Conservation (phyloP, 2,113 vertebrate genomes). For the Dermatemys mawii region DNA sequence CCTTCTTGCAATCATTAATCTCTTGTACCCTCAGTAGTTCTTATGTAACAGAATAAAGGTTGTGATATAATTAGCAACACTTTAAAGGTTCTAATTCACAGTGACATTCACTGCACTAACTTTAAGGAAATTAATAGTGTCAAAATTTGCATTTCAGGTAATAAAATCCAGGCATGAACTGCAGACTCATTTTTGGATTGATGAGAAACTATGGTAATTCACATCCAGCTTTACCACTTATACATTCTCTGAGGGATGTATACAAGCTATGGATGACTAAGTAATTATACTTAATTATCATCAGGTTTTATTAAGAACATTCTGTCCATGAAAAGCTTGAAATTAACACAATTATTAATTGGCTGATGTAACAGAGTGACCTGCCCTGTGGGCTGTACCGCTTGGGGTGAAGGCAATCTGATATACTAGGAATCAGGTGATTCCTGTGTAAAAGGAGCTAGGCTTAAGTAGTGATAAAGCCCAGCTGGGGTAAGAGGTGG, state of each 20-base stretch:
- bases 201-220: constrained; percentile 19
- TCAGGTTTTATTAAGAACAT: constrained; percentile 22
- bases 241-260: constrained; percentile 14
- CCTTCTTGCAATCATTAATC: not conserved
- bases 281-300: constrained; percentile 16
- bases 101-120: constrained; percentile 3
- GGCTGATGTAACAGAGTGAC: not conserved
- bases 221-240: constrained; percentile 34
- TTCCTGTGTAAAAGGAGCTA: not conserved
- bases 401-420: not conserved
- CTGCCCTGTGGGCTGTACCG: not conserved
- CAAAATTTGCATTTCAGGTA: not conserved
- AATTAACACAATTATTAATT: constrained; percentile 29
- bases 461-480: not conserved
- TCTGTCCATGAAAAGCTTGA: not conserved
- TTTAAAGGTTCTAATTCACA: not conserved
- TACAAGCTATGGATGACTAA: constrained; percentile 28
- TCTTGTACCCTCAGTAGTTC: not conserved
- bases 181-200: constrained; percentile 38
- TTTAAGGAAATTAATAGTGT: constrained; percentile 38
- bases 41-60: not conserved
- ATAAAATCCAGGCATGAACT: not conserved
- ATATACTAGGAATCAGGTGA: not conserved
- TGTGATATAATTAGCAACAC: not conserved
- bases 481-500: not conserved